These are phyloP conservation scores for Diaperis boleti DNA, from an alignment of 2,888 invertebrate species.

Conservation along the genomic window DNA sequence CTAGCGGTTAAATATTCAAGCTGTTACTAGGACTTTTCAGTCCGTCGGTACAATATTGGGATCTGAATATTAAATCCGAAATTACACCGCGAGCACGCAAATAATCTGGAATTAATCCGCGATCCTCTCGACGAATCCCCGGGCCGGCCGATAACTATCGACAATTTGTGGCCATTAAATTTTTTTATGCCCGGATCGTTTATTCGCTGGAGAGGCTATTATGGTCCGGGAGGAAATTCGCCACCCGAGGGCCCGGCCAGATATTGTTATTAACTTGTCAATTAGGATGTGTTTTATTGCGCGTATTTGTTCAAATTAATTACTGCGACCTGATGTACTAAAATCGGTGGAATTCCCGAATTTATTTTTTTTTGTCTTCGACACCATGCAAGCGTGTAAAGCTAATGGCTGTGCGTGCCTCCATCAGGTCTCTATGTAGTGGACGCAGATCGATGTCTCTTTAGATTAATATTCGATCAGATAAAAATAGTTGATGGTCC, in stretches of 20 bases:
- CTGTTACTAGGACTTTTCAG: conserved; percentile 61
- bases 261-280: conserved; percentile 45
- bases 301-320: conserved; percentile 39
- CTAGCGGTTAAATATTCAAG: conserved; percentile 65
- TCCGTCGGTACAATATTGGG: conserved; percentile 62
- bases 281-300: conserved; percentile 40
- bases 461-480: neutral
- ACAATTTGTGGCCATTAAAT: conserved; percentile 54
- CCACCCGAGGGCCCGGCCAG: conserved; percentile 28
- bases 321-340: neutral
- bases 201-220: conserved; percentile 43
- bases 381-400: conserved; percentile 8
- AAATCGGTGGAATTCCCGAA: conserved; percentile 7
- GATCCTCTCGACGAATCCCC: conserved; percentile 51
- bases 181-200: conserved; percentile 34
- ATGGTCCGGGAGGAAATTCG: conserved; percentile 34
- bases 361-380: conserved; percentile 5
- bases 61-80: conserved; percentile 63
- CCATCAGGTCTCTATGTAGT: too few relatives aligned
- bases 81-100: conserved; percentile 61
- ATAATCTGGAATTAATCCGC: conserved; percentile 55
- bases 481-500: neutral
- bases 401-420: neutral
- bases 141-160: conserved; percentile 57
- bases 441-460: neutral